These are phyloP conservation scores for Ctenochaetus hawaiiensis DNA, from an alignment of 2,797 vertebrate species.

Conservation along the genomic window DNA sequence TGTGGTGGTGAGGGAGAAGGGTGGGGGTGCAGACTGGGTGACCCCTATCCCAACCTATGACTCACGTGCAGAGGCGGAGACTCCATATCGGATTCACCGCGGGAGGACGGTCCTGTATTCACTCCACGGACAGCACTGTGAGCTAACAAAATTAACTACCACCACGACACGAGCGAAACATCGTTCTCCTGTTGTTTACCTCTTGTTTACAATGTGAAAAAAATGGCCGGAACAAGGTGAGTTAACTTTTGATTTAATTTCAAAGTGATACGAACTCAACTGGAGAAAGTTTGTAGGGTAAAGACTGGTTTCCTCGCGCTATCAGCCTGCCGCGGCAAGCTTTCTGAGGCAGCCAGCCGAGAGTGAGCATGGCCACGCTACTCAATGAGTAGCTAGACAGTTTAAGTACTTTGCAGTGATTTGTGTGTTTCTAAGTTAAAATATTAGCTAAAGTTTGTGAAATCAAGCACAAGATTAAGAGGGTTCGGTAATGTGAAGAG, in stretches of 20 bases:
- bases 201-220: constrained; percentile 82
- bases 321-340: constrained; percentile 15
- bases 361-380: constrained; percentile 5
- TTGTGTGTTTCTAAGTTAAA: background rate
- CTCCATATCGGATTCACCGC: constrained; percentile 65
- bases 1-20: background rate
- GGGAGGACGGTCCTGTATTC: constrained; percentile 55
- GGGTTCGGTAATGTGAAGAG: background rate
- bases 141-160: constrained; percentile 2
- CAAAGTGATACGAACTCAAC: background rate
- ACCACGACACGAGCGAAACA: background rate
- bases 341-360: background rate
- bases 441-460: background rate
- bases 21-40: constrained; percentile 54
- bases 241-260: background rate
- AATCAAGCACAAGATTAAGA: background rate
- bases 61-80: constrained; percentile 82
- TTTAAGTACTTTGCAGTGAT: background rate
- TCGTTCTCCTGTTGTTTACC: constrained; percentile 6
- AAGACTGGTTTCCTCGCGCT: background rate
- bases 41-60: constrained; percentile 69
- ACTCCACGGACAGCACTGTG: constrained; percentile 31
- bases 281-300: constrained; percentile 47
- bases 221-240: constrained; percentile 85
- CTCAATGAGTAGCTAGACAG: background rate